Evolutionary conservation across 2,888 invertebrate genomes (phyloP), one percentile per base, ranked within the genome.

Genomic region (Sphaeridia pumilis): DNA sequence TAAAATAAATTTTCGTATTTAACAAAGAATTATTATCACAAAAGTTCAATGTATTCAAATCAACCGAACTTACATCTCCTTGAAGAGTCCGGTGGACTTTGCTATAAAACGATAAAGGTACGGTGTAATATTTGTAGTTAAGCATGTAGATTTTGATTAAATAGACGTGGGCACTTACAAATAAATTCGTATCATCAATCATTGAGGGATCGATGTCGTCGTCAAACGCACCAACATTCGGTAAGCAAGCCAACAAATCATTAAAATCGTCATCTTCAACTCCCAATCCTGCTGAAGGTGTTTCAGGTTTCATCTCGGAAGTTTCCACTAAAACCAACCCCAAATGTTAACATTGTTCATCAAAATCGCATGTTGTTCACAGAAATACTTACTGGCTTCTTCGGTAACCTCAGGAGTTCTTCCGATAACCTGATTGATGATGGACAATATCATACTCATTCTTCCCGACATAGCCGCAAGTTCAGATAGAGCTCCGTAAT

Each of bases 261-360:
- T 41, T 12, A 7, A 52, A 27, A 42, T 52, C 52, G 3, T 50
- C 50, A 34, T 52, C 52, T 17, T 47, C 52, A 21, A 47, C 52
- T 25, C 24, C 38, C n/a, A 36, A 5, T 22, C 31, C 25, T 36
- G 24, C 20, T 14, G 20, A n/a, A n/a, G n/a, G n/a, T n/a, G n/a
- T n/a, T n/a, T n/a, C n/a, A n/a, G n/a, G n/a, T n/a, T n/a, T n/a
- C n/a, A n/a, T n/a, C n/a, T n/a, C n/a, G n/a, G n/a, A n/a, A n/a
- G n/a, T n/a, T n/a, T n/a, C n/a, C n/a, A n/a, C n/a, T n/a, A n/a
- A n/a, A n/a, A n/a, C n/a, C n/a, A n/a, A n/a, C n/a, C n/a, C n/a
- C n/a, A n/a, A n/a, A n/a, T n/a, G n/a, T n/a, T n/a, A n/a, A n/a
- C n/a, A n/a, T n/a, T n/a, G n/a, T n/a, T n/a, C n/a, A n/a, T n/a